These are phyloP conservation scores for Eurytoma adleriae DNA, from an alignment of 2,888 invertebrate species.

Conservation along the genomic window DNA sequence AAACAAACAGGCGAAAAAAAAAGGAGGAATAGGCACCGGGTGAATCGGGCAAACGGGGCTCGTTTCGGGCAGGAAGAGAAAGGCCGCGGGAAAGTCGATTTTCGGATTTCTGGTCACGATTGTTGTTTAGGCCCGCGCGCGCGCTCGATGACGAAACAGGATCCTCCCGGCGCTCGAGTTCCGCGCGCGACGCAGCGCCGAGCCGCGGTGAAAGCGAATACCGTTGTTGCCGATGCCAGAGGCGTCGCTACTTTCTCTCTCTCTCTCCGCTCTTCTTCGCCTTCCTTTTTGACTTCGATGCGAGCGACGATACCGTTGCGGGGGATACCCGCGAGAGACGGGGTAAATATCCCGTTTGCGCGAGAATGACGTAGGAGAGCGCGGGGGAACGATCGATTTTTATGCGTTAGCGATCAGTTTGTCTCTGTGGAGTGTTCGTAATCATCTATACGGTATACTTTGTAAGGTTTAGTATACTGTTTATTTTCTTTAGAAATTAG, in stretches of 20 bases:
- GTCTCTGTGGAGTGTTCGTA: too few species aligned
- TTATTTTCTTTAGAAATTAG: too few species aligned
- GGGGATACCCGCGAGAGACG: not conserved
- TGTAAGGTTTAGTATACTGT: too few species aligned
- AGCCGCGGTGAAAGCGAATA: constrained; percentile 59
- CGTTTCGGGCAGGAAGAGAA: constrained; percentile 1
- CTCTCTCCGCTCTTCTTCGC: not conserved
- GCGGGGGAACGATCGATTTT: not conserved
- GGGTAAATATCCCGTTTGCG: constrained; percentile 16
- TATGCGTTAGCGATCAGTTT: too few species aligned
- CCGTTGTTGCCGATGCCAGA: constrained; percentile 53
- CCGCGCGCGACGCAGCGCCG: constrained; percentile 7
- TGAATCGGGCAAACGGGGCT: too few species aligned
- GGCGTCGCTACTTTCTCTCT: constrained; percentile 23
- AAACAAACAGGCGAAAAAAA: not conserved
- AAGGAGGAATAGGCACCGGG: not conserved
- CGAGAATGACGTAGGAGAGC: not conserved
- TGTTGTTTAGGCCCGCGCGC: not conserved
- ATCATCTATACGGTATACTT: too few species aligned
- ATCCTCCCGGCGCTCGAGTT: constrained; percentile 25
- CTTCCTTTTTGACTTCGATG: not conserved
- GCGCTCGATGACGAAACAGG: constrained; percentile 18
- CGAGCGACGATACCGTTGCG: constrained; percentile 52
- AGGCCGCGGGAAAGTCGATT: constrained; percentile 28
- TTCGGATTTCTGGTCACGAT: constrained; percentile 34